These are phyloP conservation scores for Microtus montanus DNA, from an alignment of 2,113 vertebrate species.

Conservation along the genomic window DNA sequence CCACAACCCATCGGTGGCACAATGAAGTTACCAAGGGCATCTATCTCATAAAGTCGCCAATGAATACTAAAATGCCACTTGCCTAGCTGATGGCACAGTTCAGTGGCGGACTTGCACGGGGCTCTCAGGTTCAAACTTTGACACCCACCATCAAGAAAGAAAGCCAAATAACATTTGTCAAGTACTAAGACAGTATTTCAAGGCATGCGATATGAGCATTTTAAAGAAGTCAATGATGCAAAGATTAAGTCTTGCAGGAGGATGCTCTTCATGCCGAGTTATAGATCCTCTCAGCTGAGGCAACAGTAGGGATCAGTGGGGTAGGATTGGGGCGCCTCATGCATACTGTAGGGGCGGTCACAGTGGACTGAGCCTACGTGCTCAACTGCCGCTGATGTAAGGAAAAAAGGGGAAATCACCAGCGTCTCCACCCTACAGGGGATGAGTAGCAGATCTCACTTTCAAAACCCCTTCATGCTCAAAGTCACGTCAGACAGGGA, in stretches of 20 bases:
- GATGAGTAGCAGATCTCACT: neutral
- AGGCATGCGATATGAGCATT: neutral
- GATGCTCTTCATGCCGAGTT: neutral
- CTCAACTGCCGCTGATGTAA: neutral
- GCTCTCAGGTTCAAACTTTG: neutral
- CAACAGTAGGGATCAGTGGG: neutral
- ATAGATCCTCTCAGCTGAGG: neutral
- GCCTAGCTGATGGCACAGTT: neutral
- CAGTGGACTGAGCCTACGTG: neutral
- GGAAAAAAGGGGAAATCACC: neutral
- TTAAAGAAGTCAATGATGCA: conserved; percentile 6
- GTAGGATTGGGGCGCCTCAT: neutral
- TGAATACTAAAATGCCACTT: neutral
- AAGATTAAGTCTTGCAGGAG: neutral
- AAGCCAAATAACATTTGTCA: neutral
- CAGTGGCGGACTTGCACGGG: neutral
- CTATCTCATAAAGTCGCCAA: neutral
- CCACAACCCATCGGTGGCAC: neutral
- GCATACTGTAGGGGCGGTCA: neutral
- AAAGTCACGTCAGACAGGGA: neutral
- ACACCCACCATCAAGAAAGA: too few relatives aligned
- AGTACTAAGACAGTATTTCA: neutral
- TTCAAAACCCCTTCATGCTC: neutral
- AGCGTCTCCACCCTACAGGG: neutral
- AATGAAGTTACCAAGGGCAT: neutral